phyloP scores from a whole-genome alignment of 2,113 vertebrate species.

The Menidia beryllina region DNA sequence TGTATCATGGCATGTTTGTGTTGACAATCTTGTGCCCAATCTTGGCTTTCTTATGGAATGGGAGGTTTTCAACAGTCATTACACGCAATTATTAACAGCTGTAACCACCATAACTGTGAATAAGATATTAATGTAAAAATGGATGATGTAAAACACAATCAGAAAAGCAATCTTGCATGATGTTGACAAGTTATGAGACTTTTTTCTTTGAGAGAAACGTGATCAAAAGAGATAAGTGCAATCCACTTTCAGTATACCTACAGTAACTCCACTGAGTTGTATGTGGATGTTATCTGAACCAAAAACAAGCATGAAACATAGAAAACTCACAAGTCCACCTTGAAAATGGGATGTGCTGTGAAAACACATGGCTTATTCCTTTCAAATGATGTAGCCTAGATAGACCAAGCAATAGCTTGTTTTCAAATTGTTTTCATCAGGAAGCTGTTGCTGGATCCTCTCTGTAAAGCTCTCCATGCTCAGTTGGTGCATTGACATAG shows the following conservation, averaged over 20 bases:
- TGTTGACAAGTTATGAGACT: too few relatives aligned
- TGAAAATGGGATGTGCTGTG: slow-evolving; percentile 22
- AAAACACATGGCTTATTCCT: not conserved
- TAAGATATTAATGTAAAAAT: too few relatives aligned
- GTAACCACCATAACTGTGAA: too few relatives aligned
- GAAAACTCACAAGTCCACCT: slow-evolving; percentile 31
- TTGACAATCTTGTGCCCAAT: too few relatives aligned
- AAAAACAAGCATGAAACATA: slow-evolving; percentile 31
- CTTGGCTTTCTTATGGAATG: too few relatives aligned
- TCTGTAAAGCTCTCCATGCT: slow-evolving; percentile 47
- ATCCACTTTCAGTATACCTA: slow-evolving; percentile 12
- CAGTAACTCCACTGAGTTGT: slow-evolving; percentile 21
- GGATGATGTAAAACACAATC: too few relatives aligned
- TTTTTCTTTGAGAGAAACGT: too few relatives aligned
- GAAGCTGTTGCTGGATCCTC: slow-evolving; percentile 9
- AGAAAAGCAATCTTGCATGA: too few relatives aligned
- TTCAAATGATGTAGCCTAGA: not conserved
- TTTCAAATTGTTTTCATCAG: not conserved
- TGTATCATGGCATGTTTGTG: too few relatives aligned
- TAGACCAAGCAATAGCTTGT: not conserved
- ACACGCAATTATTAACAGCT: too few relatives aligned
- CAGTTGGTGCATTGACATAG: slow-evolving; percentile 29
- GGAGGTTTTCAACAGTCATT: too few relatives aligned
- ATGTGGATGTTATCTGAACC: slow-evolving; percentile 33
- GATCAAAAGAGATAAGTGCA: too few relatives aligned